Evolutionary conservation across 2,797 vertebrate genomes (phyloP).

Genomic region (Lepidocolaptes lacrymiger): DNA sequence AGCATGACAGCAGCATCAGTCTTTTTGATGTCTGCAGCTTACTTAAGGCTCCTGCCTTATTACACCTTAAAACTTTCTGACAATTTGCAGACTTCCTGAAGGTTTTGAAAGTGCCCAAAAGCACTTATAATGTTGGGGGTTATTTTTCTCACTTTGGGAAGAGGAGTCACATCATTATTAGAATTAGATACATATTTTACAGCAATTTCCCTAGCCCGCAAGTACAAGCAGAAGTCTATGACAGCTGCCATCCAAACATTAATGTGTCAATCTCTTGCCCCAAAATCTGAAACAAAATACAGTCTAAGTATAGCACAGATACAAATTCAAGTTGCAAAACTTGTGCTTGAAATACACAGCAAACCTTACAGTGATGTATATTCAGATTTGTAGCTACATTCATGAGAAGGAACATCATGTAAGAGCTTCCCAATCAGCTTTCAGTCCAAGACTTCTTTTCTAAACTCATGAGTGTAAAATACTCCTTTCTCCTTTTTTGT

Average conservation of each 20-base stretch:
- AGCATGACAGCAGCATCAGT: not conserved
- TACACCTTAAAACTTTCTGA: constrained; percentile 26
- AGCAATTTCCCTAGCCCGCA: not conserved
- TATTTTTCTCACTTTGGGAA: not conserved
- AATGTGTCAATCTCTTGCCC: not conserved
- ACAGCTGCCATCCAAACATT: not conserved
- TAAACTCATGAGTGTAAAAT: fast-evolving
- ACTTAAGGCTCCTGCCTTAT: not conserved
- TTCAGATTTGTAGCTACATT: not conserved
- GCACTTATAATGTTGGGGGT: not conserved
- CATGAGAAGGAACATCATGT: not conserved
- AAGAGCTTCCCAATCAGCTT: not conserved
- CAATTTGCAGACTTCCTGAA: not conserved
- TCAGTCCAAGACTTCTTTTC: not conserved
- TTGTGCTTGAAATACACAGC: fast-evolving
- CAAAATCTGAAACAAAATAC: not conserved
- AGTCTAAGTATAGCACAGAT: not conserved
- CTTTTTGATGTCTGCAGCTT: constrained; percentile 31
- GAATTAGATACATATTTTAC: not conserved
- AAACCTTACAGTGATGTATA: not conserved
- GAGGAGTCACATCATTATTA: not conserved
- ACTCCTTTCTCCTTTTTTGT: not conserved
- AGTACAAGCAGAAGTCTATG: not conserved
- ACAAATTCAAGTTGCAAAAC: not conserved
- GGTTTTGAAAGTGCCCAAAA: constrained; percentile 9